Conservation (phyloP, 2,797 vertebrate genomes). For the Microhierax caerulescens region DNA sequence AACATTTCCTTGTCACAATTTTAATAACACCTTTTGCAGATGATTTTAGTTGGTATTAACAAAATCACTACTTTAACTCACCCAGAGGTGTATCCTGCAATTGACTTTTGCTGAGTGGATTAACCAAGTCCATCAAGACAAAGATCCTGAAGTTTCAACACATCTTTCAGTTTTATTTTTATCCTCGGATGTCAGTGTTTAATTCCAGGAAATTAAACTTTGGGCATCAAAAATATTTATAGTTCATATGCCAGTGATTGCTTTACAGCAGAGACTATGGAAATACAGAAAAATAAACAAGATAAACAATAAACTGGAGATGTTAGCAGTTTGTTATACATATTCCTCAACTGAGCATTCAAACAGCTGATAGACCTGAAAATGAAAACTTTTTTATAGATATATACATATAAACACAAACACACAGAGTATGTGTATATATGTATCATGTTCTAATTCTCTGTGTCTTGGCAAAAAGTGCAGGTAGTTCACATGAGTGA, state of each 20-base stretch:
- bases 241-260: neutral
- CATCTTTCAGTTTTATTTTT: constrained; percentile 52
- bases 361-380: constrained; percentile 9
- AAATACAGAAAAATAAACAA: neutral
- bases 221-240: constrained; percentile 62
- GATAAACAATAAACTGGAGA: neutral
- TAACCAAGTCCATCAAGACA: constrained; percentile 19
- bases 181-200: constrained; percentile 15
- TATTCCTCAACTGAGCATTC: neutral
- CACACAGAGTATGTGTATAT: fast-evolving
- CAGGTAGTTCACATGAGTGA: neutral
- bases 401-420: fast-evolving
- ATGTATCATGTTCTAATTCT: neutral
- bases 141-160: constrained; percentile 7
- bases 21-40: constrained; percentile 36
- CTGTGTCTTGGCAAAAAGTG: neutral
- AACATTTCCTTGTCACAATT: constrained; percentile 12
- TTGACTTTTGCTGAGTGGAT: neutral
- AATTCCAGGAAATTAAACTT: constrained; percentile 48
- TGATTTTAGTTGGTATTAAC: constrained; percentile 31
- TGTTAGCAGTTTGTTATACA: neutral
- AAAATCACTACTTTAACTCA: constrained; percentile 2
- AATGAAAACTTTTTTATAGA: neutral
- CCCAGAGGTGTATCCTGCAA: neutral
- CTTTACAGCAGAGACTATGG: neutral